Percentiles rank a stretch among this genome's conserved stretches.
phyloP scores from a whole-genome alignment of 1,140 invertebrate species.

The Bilobella aurantiaca region DNA sequence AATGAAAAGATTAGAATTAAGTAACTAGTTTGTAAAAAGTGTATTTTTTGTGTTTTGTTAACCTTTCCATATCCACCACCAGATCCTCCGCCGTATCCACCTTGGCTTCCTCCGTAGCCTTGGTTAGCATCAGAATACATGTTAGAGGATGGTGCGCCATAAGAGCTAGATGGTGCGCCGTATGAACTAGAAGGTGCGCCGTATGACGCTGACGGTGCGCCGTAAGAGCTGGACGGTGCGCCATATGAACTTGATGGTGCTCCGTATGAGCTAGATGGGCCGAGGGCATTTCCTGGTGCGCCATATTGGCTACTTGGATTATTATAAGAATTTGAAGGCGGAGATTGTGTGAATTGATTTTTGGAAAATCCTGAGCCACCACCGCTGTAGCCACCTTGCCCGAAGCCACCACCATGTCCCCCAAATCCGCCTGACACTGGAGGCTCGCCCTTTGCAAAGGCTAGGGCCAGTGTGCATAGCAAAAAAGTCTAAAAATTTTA shows the following conservation, averaged over 20 bases:
- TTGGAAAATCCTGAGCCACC: background rate
- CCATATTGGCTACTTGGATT: background rate
- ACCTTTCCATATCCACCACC: background rate
- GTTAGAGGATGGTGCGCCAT: slow-evolving; percentile 8
- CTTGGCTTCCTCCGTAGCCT: background rate
- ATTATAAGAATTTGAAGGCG: background rate
- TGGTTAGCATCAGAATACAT: background rate
- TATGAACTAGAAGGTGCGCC: background rate
- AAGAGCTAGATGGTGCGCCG: background rate
- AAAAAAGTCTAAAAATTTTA: background rate
- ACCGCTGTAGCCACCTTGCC: slow-evolving; percentile 2
- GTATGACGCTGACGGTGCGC: background rate
- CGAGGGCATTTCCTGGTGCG: background rate
- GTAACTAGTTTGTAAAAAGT: background rate
- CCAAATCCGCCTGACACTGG: background rate
- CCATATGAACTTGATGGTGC: background rate
- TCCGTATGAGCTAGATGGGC: slow-evolving; percentile 16
- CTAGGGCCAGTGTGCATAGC: background rate
- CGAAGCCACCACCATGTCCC: background rate
- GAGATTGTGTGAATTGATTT: background rate
- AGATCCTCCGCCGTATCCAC: background rate
- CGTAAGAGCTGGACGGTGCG: background rate
- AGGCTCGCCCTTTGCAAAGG: background rate
- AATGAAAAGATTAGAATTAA: too few relatives aligned
- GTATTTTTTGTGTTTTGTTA: background rate